Evolutionary conservation across 2,113 vertebrate genomes (phyloP), one percentile per base, ranked within the genome.

Genomic region (Apistogramma diplotaenia): DNA sequence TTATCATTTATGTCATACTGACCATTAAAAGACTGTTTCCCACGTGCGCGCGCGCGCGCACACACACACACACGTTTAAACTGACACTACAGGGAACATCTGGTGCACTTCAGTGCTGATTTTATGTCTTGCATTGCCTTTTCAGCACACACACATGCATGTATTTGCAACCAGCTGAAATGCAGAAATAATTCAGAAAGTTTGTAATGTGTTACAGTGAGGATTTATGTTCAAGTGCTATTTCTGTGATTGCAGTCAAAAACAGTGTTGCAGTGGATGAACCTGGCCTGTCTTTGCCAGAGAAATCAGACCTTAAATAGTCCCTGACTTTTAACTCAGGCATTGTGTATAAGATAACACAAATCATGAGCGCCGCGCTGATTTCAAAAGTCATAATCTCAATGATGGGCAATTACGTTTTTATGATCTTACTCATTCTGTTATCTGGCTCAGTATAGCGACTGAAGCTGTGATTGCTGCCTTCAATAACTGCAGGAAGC

Each of bases 61-160:
- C n/a, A 54, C 60, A 61, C 55, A 65, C 37, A 57, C 18, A 57
- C 8, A 51, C 3, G 19, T 74, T 70, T 53, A 23, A 58, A 19
- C 10, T 72, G 40, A 65, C 56, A 65, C n/a, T 10, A 46, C 61
- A 19, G 43, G 60, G 65, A 84, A 87, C 78, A 90, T 88, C 71
- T 89, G 85, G 70, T 2, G 23, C 27, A 49, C 33, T 59, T 74
- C 10, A 75, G 21, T 19, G 1, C 29, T 78, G 72, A 82, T 84
- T 81, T 73, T 74, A 83, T 27, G 79, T 84, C 74, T n/a, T 23
- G 6, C 13, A 5, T 79, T n/a, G 77, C 56, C 23, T 33, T 27
- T 58, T 77, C 16, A 16, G 29, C 55, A 33, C 3, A 27, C 33
- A 46, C n/a, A 27, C 27, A 9, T 2, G 1, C 29, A 76, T 51